Conservation (phyloP, 2,797 vertebrate species). For the Neosilurus mollespiculum region DNA sequence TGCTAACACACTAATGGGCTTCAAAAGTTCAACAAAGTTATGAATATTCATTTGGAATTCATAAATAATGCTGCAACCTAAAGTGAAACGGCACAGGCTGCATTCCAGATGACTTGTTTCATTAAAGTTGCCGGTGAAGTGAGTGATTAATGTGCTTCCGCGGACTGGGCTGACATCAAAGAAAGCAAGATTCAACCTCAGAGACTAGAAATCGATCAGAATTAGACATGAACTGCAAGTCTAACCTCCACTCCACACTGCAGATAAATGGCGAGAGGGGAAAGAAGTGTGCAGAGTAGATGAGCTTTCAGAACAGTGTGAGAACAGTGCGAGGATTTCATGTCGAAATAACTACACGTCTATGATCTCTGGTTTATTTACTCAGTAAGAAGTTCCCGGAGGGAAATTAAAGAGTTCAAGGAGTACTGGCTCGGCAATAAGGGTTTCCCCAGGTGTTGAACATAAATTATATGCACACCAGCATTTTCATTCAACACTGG, state of each 20-base stretch:
- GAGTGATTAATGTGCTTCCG: slow-evolving; percentile 37
- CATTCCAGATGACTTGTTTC: slow-evolving; percentile 24
- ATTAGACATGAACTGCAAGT: slow-evolving; percentile 63
- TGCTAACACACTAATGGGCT: neutral
- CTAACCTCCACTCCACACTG: slow-evolving; percentile 57
- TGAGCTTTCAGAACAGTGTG: neutral
- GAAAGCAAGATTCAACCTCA: slow-evolving; percentile 32
- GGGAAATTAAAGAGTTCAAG: slow-evolving; percentile 60
- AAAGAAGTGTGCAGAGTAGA: neutral
- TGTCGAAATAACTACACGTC: slow-evolving; percentile 49
- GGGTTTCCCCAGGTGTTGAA: slow-evolving; percentile 24
- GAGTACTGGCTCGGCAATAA: slow-evolving; percentile 52
- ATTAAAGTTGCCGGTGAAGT: slow-evolving; percentile 36
- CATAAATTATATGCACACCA: slow-evolving; percentile 43
- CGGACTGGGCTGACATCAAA: slow-evolving; percentile 52
- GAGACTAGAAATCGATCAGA: slow-evolving; percentile 49
- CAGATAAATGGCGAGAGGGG: slow-evolving; percentile 17
- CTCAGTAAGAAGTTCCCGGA: slow-evolving; percentile 55
- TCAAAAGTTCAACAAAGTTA: neutral
- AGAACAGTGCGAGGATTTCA: slow-evolving; percentile 14
- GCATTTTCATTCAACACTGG: slow-evolving; percentile 16
- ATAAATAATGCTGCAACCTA: slow-evolving; percentile 11
- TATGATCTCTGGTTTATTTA: slow-evolving; percentile 49
- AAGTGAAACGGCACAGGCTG: neutral
- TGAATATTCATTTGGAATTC: neutral